Base-by-base conservation (phyloP, 2,113 vertebrate genomes). In the Tricholaema leucomelas region DNA sequence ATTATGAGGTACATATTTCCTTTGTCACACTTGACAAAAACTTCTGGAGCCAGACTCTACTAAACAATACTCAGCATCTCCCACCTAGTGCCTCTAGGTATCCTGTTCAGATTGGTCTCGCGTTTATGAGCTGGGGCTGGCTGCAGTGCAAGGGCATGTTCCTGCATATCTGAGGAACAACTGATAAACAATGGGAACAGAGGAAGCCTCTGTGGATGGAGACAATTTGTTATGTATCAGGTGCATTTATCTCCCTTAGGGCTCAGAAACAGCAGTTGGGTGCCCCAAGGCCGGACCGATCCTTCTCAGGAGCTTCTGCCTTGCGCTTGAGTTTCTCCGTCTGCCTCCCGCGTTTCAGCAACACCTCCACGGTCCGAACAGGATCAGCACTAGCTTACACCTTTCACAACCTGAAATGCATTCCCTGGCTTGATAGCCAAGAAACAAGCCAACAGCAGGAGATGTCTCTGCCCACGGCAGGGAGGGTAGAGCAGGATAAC, bases 171-270 rank as follows among this genome's bases (percentile, higher is more conserved):
- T 88, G 74, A 82, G 81, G 92, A 75, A 85, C 55, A 73, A 50
- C 74, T 61, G 92, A 92, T 82, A 93, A 90, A 92, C 81, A 91
- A 25, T 3, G 59, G 24, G 81, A 94, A 81, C 46, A 85, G 74
- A 75, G 8, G 0, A 9, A 71, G 82, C 73, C 87, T 85, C 92
- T 91, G 73, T 69, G 90, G 44, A 72, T 79, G 35, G 75, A 78
- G 77, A 88, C 1, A 4, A 85, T 85, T 94, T 88, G 81, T 54
- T 86, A 84, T 86, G 91, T 94, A 94, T 95, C 93, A 64, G 28
- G 30, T 31, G 56, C 35, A 40, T 84, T 93, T 66, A 92, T 88
- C 88, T 94, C 63, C 40, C 48, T 15, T 11, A 20, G 85, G 87
- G 90, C 94, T 91, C 88, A 81, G 66, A 88, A 86, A 60, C 35